These are phyloP conservation scores for Bemisia tabaci DNA, from an alignment of 1,140 invertebrate genomes.

Conservation along the genomic window DNA sequence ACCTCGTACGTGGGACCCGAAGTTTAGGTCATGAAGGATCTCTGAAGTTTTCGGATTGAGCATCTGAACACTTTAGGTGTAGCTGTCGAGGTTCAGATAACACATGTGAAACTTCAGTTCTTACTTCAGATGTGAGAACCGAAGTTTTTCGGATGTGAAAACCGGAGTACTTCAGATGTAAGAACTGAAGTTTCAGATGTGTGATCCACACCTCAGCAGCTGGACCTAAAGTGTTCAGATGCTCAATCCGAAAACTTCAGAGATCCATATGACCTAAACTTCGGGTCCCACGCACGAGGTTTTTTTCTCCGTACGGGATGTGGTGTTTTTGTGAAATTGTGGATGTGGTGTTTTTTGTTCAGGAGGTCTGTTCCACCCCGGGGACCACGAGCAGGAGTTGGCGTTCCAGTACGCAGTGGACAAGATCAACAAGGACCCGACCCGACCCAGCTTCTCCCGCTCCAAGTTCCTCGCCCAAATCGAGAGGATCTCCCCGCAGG, in stretches of 20 bases:
- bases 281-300: not conserved
- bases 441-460: conserved; percentile 61
- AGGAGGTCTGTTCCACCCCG: conserved; percentile 82
- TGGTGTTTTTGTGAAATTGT: no score
- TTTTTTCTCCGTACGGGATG: no score
- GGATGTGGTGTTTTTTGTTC: conserved; percentile 14
- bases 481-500: conserved; percentile 71
- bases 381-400: conserved; percentile 68
- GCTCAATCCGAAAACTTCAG: not conserved
- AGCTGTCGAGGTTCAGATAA: no score
- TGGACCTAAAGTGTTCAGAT: not conserved
- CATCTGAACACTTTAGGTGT: no score
- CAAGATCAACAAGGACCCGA: conserved; percentile 55
- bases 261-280: not conserved
- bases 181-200: not conserved
- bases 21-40: no score
- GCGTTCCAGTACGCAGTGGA: conserved; percentile 83
- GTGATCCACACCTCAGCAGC: not conserved
- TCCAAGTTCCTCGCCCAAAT: conserved; percentile 72
- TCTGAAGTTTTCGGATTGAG: no score
- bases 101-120: no score
- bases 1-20: no score
- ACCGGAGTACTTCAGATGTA: not conserved
- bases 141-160: no score
- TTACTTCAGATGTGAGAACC: no score